A percentile compares a stretch with the other conserved stretches of the same genome.
Evolutionary conservation across 2,113 vertebrate genomes (phyloP).

Genomic region (Aix galericulata): DNA sequence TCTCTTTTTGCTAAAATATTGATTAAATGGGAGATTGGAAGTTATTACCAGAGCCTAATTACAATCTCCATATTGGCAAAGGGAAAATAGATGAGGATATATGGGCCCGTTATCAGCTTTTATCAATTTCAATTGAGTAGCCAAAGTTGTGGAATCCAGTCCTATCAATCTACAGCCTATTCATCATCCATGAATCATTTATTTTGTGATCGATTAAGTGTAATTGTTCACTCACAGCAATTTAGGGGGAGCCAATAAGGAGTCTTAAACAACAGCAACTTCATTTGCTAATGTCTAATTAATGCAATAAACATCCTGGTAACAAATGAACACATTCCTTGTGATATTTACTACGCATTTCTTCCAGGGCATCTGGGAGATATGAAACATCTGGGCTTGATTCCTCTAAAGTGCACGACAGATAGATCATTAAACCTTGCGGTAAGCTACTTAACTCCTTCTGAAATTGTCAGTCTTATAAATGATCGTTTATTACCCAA

Average conservation of each 20-base stretch:
- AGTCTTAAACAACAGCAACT: conserved; percentile 88
- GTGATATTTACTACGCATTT: conserved; percentile 81
- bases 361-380: conserved; percentile 83
- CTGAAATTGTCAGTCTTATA: conserved; percentile 58
- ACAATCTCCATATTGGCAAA: conserved; percentile 89
- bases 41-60: conserved; percentile 93
- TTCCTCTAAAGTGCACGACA: conserved; percentile 77
- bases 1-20: conserved; percentile 91
- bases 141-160: conserved; percentile 87
- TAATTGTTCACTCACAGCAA: conserved; percentile 97
- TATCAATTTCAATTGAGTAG: conserved; percentile 94
- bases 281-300: conserved; percentile 98
- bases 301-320: conserved; percentile 93
- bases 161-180: conserved; percentile 91
- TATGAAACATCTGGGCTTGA: conserved; percentile 90
- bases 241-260: conserved; percentile 94
- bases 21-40: conserved; percentile 90
- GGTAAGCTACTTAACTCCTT: conserved; percentile 72
- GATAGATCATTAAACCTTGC: conserved; percentile 76
- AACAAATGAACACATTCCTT: conserved; percentile 91
- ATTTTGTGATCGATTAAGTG: conserved; percentile 96
- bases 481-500: conserved; percentile 47
- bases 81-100: conserved; percentile 87
- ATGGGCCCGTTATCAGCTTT: conserved; percentile 86
- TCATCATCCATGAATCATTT: conserved; percentile 99